Base-by-base conservation (phyloP, 1,140 invertebrate genomes). In the Mya arenaria region DNA sequence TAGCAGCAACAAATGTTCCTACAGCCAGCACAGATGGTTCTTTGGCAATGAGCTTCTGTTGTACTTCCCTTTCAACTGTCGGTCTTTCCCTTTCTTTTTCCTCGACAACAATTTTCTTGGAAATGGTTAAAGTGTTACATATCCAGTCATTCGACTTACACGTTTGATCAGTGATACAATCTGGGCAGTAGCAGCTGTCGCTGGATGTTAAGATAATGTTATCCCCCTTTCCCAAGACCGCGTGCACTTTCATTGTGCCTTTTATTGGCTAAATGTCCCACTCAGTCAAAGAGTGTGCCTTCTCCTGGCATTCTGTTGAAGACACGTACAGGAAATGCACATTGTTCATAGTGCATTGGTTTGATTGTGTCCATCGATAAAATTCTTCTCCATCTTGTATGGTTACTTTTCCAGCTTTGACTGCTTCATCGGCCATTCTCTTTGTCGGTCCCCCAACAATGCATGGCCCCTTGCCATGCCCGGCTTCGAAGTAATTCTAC, bases 211-310 rank as follows among this genome's bases (percentile, higher is more conserved):
- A 13, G 39, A 79, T 79, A 10, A 17, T 56, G 36, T 58, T 69
- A 19, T 34, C 17, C 17, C 82, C 75, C n/a, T 39, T 65, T 55
- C 82, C 74, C 36, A 71, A 58, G 8, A 84, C 83, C 1, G 77
- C 60, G 48, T 84, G 83, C 17, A 84, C 19, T n/a, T 84, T 84
- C 65, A 83, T 78, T 19, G 69, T 82, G 6, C 79, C 73, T 44
- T 69, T 83, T 4, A 83, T 32, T 17, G 82, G 48, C 32, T 66
- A 74, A 13, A 62, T 30, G 5, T 73, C 34, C 4, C 2, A 52
- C n/a, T 4, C 2, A 55, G 4, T 52, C 6, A 66, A 6, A n/a
- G 55, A 58, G 13, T 66, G 56, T 52, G 58, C 32, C 37, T 74
- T 68, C 19, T 34, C 10, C 48, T 60, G 30, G 34, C 62, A 83